A percentile compares a stretch with the other conserved stretches of the same genome.
Evolutionary conservation across 2,797 vertebrate species (phyloP).

Genomic region (Hoplostethus atlanticus): DNA sequence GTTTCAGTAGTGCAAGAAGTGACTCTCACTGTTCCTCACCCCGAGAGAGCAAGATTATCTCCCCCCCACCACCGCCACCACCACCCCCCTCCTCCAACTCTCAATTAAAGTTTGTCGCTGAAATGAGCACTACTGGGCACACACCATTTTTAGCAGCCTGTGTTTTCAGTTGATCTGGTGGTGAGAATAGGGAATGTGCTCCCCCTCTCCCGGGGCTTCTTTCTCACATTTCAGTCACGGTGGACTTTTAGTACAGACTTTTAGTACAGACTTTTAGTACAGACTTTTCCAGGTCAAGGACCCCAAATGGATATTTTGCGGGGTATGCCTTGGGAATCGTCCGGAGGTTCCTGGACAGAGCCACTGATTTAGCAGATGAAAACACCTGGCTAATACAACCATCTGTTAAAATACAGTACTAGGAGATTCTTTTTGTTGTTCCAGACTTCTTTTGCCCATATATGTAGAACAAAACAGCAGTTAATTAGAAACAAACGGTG

Average conservation of each 20-base stretch:
- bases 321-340: no score
- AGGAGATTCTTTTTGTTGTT: conserved; percentile 40
- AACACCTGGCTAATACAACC: conserved; percentile 62
- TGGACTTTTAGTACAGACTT: neutral
- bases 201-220: conserved; percentile 9
- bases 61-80: neutral
- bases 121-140: conserved; percentile 57
- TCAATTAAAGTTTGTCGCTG: conserved; percentile 70
- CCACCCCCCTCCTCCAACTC: conserved; percentile 17
- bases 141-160: conserved; percentile 30
- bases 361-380: conserved; percentile 33
- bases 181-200: conserved; percentile 7
- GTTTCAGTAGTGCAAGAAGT: conserved; percentile 54
- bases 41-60: conserved; percentile 49
- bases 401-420: conserved; percentile 79
- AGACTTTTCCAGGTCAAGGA: no score
- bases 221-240: conserved; percentile 33
- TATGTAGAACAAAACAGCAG: conserved; percentile 64
- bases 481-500: conserved; percentile 78
- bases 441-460: conserved; percentile 59
- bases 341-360: conserved; percentile 21
- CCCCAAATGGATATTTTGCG: no score
- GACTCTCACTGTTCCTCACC: conserved; percentile 46
- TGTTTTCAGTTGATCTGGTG: conserved; percentile 32
- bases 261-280: no score